Conservation (phyloP, 2,113 vertebrate species). For the Calidris pugnax region DNA sequence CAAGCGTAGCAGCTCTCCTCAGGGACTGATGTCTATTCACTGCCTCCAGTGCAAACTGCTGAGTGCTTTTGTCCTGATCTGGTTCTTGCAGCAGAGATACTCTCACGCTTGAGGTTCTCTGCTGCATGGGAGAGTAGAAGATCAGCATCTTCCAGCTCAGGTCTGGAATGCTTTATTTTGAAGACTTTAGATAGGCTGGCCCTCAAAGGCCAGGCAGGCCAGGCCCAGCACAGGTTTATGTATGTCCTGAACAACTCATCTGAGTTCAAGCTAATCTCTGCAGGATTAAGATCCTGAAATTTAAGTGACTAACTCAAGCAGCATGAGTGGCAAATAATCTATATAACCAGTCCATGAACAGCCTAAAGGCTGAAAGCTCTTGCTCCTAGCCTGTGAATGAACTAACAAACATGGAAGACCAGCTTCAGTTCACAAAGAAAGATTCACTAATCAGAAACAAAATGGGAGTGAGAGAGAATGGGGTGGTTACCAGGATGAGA, state of each 20-base stretch:
- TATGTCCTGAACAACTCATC: not conserved
- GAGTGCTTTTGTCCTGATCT: not conserved
- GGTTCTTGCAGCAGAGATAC: not conserved
- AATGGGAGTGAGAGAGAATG: not conserved
- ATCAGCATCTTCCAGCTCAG: not conserved
- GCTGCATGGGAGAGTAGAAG: not conserved
- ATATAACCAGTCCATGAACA: not conserved
- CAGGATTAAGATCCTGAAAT: slow-evolving; percentile 31
- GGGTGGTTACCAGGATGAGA: not conserved
- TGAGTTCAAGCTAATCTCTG: not conserved
- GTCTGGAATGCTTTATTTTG: not conserved
- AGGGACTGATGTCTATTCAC: slow-evolving; percentile 11
- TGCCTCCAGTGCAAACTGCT: not conserved
- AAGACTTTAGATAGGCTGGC: not conserved
- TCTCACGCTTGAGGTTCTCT: not conserved
- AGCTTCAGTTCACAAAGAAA: not conserved
- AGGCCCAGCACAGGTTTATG: not conserved
- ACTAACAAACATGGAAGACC: not conserved
- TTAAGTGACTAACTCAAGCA: slow-evolving; percentile 14
- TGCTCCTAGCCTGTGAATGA: not conserved
- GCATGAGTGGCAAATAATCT: slow-evolving; percentile 16
- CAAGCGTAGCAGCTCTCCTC: slow-evolving; percentile 20
- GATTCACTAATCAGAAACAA: not conserved
- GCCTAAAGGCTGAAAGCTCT: not conserved
- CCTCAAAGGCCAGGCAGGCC: too few relatives aligned